Evolutionary conservation across 37 sponge, comb jelly and placozoan species (phyloP).

Genomic region (Eunapius fragilis): DNA sequence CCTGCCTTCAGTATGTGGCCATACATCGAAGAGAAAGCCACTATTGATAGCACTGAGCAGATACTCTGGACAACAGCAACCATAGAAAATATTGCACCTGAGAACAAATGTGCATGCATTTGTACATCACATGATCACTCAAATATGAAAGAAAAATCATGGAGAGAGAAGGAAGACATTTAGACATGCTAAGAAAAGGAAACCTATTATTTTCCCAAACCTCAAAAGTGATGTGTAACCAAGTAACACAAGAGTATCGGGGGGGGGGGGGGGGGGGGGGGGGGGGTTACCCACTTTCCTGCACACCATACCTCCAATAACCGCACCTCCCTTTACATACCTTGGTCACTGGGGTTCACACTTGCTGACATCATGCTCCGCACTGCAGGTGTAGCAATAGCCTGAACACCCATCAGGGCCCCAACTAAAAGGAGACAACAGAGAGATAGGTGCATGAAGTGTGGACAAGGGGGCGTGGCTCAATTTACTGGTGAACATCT

Average conservation of each 20-base stretch:
- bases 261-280: too few relatives aligned
- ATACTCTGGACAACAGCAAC: conserved; percentile 4
- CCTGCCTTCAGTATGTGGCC: not conserved
- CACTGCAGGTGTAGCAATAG: conserved; percentile 28
- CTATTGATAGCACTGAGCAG: not conserved
- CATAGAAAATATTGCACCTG: conserved; percentile 21
- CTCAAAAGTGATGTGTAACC: too few relatives aligned
- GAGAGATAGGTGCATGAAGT: too few relatives aligned
- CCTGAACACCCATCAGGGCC: not conserved
- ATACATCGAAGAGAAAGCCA: not conserved
- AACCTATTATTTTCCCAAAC: too few relatives aligned
- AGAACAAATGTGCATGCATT: not conserved
- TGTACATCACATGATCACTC: not conserved
- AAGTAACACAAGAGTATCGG: too few relatives aligned
- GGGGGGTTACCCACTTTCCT: too few relatives aligned
- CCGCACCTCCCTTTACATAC: not conserved
- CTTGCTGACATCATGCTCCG: conserved; percentile 37
- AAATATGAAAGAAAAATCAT: too few relatives aligned
- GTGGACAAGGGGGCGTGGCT: not conserved
- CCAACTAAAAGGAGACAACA: conserved; percentile 23
- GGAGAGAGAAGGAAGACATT: too few relatives aligned
- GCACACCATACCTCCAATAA: too few relatives aligned
- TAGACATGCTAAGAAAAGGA: too few relatives aligned
- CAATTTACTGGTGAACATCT: conserved; percentile 7
- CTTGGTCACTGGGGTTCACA: conserved; percentile 39